A percentile compares a stretch with the other conserved stretches of the same genome.
These are phyloP conservation scores for Drosophila histrio DNA, from an alignment of 2,888 invertebrate species.

Conservation along the genomic window DNA sequence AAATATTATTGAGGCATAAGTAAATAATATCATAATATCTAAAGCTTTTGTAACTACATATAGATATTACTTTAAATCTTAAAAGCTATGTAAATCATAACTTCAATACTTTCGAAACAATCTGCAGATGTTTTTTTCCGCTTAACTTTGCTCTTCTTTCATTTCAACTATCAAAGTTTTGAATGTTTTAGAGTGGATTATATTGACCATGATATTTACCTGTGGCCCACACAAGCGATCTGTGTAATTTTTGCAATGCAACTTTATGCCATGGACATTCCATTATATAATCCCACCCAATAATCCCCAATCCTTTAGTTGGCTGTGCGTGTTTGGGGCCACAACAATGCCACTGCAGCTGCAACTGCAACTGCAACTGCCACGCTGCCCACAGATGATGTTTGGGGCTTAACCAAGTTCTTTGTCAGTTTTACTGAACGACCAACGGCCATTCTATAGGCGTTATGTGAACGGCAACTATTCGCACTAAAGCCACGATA, in stretches of 20 bases:
- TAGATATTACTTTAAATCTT: too few species aligned
- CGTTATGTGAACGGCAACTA: constrained; percentile 58
- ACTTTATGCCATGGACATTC: constrained; percentile 21
- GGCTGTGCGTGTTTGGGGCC: constrained; percentile 25
- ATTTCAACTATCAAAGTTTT: neutral
- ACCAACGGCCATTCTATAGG: constrained; percentile 38
- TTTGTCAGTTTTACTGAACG: constrained; percentile 65
- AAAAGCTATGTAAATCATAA: too few species aligned
- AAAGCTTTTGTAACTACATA: too few species aligned
- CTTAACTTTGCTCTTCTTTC: neutral
- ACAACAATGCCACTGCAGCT: constrained; percentile 49
- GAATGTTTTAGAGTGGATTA: constrained; percentile 2
- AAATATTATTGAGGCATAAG: too few species aligned
- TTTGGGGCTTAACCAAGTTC: constrained; percentile 65
- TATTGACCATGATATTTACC: constrained; percentile 7
- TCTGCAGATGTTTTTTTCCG: neutral
- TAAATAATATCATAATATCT: too few species aligned
- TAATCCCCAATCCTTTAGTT: constrained; percentile 9
- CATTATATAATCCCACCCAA: constrained; percentile 39
- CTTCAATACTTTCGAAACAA: neutral
- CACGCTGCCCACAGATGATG: constrained; percentile 7
- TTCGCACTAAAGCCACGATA: constrained; percentile 72
- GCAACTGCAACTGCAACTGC: neutral
- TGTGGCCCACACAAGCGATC: neutral
- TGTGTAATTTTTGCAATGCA: neutral